A percentile compares a stretch with the other conserved stretches of the same genome.
These are phyloP conservation scores for Capreolus pygargus DNA, from an alignment of 2,113 vertebrate genomes.

Conservation along the genomic window DNA sequence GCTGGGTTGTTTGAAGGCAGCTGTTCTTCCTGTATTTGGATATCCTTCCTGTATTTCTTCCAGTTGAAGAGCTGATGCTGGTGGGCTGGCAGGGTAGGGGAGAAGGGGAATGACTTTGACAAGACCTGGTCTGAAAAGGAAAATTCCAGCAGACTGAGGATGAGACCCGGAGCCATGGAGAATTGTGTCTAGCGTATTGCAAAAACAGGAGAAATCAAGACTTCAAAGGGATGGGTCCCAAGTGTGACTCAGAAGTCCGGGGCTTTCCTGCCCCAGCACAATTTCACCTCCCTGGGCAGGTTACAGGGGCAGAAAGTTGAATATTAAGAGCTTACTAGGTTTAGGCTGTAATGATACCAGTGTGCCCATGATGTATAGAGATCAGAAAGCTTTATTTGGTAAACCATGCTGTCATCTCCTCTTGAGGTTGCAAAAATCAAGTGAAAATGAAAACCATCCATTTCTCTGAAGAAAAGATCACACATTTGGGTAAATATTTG, in stretches of 20 bases:
- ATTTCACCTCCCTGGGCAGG: neutral
- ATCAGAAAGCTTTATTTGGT: neutral
- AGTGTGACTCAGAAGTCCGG: neutral
- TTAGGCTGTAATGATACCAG: neutral
- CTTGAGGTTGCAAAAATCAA: neutral
- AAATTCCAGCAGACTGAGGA: neutral
- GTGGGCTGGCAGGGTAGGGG: neutral
- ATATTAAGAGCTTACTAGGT: neutral
- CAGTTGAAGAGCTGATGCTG: neutral
- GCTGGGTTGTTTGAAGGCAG: neutral
- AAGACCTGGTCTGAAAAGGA: neutral
- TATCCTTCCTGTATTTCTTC: slow-evolving; percentile 20
- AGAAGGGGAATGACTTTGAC: neutral
- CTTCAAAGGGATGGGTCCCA: neutral
- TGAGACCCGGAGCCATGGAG: neutral
- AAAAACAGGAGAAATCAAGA: neutral
- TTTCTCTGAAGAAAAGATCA: neutral
- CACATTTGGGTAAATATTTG: neutral
- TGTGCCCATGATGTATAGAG: neutral
- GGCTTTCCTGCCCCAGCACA: neutral
- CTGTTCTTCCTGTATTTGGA: slow-evolving; percentile 1
- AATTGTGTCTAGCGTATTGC: neutral
- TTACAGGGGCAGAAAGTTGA: neutral
- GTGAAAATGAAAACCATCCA: neutral
- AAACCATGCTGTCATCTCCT: neutral